Evolutionary conservation across 2,888 invertebrate species (phyloP).

Genomic region (Chirona hameri): DNA sequence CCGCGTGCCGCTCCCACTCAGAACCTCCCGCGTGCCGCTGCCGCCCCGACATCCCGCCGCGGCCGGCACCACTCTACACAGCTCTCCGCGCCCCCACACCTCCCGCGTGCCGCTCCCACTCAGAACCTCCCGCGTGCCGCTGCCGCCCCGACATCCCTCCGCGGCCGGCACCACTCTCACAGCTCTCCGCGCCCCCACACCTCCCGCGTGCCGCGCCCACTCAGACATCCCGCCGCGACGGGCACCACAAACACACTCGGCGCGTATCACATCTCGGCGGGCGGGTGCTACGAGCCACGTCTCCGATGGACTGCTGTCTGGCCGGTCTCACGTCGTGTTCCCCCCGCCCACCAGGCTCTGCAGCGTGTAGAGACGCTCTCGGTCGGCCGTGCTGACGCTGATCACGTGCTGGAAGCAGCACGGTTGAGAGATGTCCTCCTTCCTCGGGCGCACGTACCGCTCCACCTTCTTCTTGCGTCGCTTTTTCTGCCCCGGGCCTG

Average conservation of each 20-base stretch:
- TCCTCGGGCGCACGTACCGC: constrained; percentile 59
- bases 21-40: too few species aligned
- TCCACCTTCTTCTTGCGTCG: constrained; percentile 45
- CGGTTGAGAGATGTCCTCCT: constrained; percentile 76
- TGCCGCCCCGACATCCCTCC: too few species aligned
- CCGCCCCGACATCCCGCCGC: too few species aligned
- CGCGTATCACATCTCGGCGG: too few species aligned
- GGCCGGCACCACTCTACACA: too few species aligned
- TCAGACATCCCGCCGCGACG: too few species aligned
- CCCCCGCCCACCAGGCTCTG: constrained; percentile 56
- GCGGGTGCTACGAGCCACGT: too few species aligned
- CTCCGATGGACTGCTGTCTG: too few species aligned
- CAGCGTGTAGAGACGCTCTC: constrained; percentile 62
- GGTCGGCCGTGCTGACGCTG: constrained; percentile 65
- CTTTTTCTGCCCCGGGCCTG: constrained; percentile 61
- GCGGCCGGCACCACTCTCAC: too few species aligned
- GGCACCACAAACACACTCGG: too few species aligned
- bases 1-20: constrained; percentile 29
- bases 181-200: neutral
- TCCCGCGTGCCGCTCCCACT: constrained; percentile 31
- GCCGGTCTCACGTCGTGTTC: constrained; percentile 29
- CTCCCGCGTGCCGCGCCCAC: constrained; percentile 30
- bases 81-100: neutral
- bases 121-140: too few species aligned
- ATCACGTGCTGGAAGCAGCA: constrained; percentile 82